Base-by-base conservation (phyloP, 2,888 invertebrate genomes). In the Eurytoma adleriae region DNA sequence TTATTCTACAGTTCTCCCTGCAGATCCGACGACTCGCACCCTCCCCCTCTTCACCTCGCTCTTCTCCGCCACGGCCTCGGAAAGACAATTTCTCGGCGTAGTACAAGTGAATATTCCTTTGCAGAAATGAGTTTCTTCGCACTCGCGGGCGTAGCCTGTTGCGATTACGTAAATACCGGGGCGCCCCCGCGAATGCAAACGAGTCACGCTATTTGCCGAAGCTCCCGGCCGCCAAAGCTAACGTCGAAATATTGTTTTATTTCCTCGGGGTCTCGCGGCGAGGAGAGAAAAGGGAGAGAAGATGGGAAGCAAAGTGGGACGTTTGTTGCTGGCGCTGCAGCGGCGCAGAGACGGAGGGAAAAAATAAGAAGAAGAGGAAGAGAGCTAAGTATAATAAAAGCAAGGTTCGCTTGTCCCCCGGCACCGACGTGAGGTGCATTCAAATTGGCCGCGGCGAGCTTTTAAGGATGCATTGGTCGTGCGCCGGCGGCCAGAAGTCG, bases 41-140 rank as follows among this genome's bases (percentile, higher is more conserved):
- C 66, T 2, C 48, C 24, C 24, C 61, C 24, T n/a, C 59, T 2
- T 3, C 27, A 13, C 7, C 24, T 48, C 75, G n/a, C 16, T 54
- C 54, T n/a, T 16, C 54, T 10, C 13, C 16, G 3, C 10, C 16
- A 20, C 20, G 1, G 57, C 30, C 68, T 69, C 56, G 40, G 72
- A 81, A 72, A 78, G 72, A 73, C 77, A 81, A 78, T 81, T 81
- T 81, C 80, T 73, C 80, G 77, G 48, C 64, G 73, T 27, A 73
- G 52, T 24, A 73, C 78, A 78, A 79, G 75, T 81, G 81, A 81
- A 81, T 81, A 72, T 79, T 79, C 75, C 78, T 72, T 57, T 64
- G 70, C 73, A 74, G 74, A 81, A 81, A 81, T 81, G 81, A 81
- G 78, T 78, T 81, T 78, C 74, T 81, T 81, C 81, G 75, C 77